Base-by-base conservation (phyloP, 2,888 invertebrate genomes). In the Drosophila dives region DNA sequence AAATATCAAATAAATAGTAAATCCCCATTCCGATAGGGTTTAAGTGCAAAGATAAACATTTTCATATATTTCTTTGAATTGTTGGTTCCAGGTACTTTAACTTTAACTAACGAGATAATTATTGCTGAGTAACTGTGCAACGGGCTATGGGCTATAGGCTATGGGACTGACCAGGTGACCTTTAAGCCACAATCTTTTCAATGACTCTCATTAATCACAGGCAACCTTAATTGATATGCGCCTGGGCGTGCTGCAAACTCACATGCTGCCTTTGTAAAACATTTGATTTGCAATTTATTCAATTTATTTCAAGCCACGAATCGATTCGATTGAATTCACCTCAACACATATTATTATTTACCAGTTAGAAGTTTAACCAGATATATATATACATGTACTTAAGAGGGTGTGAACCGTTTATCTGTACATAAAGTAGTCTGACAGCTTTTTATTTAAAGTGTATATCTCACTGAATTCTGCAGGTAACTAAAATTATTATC, bases 251-350 rank as follows among this genome's bases (percentile, higher is more conserved):
- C 17, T 29, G 38, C 40, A 15, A 51, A n/a, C 48, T 26, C n/a
- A 54, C 50, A 38, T 49, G 59, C 26, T 33, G 62, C 33, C 33
- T 2, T 10, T 62, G 20, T 6, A 20, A 33, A 53, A 34, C 34
- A 53, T 59, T 53, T 17, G n/a, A 59, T 38, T 32, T 68, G 34
- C 15, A 60, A 60, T 60, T 45, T 49, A 50, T 36, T 23, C 32
- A 70, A 60, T 63, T 63, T 45, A 72, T 64, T 81, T 70, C 53
- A 55, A 53, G 64, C 40, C 68, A 55, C 71, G 65, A 83, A 81
- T 72, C 66, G 56, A 81, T 78, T 81, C 66, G 79, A 26, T 69
- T 45, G 7, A 12, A 7, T 20, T 45, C 7, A 20, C 40, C 67
- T 68, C 23, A 40, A 23, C 50, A 51, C 36, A 40, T 34, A 80